phyloP scores from a whole-genome alignment of 92 coral and sea anemone genomes.

The Phenganax subtilis region DNA sequence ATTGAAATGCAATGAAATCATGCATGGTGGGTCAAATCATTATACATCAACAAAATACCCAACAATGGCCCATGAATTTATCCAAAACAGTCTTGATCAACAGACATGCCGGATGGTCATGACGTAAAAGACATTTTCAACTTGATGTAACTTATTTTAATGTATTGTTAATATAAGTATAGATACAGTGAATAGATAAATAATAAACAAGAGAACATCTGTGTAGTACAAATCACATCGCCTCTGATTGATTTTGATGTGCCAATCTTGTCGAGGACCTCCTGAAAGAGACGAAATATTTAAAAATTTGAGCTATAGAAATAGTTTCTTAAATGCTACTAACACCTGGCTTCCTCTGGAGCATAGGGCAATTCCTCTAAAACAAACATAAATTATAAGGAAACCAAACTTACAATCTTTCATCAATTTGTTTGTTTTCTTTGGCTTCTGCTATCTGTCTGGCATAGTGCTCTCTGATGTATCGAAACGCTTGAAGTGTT shows the following conservation, averaged over 20 bases:
- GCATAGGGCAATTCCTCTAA: too few species aligned
- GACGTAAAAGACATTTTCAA: too few species aligned
- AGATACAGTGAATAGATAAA: neutral
- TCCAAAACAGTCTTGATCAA: too few species aligned
- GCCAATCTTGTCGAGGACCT: constrained; percentile 11
- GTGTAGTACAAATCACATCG: too few species aligned
- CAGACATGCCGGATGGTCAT: too few species aligned
- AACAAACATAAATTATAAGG: too few species aligned
- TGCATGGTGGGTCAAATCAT: too few species aligned
- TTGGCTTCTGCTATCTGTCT: constrained; percentile 68
- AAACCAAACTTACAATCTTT: constrained; percentile 1
- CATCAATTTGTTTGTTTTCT: constrained; percentile 41
- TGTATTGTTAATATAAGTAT: neutral
- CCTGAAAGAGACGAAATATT: constrained; percentile 1
- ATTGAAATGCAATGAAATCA: neutral
- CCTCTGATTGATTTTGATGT: neutral
- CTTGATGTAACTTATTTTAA: constrained; percentile 16
- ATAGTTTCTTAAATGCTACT: neutral
- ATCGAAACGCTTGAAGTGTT: constrained; percentile 80
- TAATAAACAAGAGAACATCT: neutral
- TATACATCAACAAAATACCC: too few species aligned
- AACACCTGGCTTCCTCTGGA: neutral
- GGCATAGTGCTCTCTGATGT: constrained; percentile 81
- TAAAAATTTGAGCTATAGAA: neutral
- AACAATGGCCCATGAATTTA: too few species aligned